These are phyloP conservation scores for Lanistes nyassanus DNA, from an alignment of 1,140 invertebrate species.

Conservation along the genomic window DNA sequence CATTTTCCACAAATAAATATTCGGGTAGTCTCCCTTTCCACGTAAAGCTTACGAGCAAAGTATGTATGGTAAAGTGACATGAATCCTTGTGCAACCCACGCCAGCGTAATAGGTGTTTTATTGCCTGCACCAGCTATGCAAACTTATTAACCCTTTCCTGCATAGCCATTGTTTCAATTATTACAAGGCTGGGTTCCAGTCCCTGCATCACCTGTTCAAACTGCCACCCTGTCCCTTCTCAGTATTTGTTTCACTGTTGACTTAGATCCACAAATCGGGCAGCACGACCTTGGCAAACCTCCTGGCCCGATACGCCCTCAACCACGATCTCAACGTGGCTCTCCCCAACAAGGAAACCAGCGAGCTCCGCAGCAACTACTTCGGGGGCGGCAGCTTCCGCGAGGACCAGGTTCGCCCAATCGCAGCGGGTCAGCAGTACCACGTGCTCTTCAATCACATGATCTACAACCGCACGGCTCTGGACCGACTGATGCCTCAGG, in stretches of 20 bases:
- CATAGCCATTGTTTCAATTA: too few relatives aligned
- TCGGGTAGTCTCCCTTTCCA: too few relatives aligned
- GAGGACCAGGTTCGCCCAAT: slow-evolving; percentile 17
- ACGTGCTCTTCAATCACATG: slow-evolving; percentile 39
- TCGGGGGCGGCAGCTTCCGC: not conserved
- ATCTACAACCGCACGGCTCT: slow-evolving; percentile 37
- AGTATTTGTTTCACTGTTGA: not conserved
- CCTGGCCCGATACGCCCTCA: slow-evolving; percentile 20
- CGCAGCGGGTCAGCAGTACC: slow-evolving; percentile 8
- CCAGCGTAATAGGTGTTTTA: too few relatives aligned
- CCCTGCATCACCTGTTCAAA: too few relatives aligned
- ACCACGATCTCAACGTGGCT: slow-evolving; percentile 20
- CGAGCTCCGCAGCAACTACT: not conserved
- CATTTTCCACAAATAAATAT: too few relatives aligned
- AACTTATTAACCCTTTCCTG: too few relatives aligned
- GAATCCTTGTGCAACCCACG: too few relatives aligned
- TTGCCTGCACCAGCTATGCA: too few relatives aligned
- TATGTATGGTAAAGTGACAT: too few relatives aligned
- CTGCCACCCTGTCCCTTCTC: too few relatives aligned
- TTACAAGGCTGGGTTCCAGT: too few relatives aligned
- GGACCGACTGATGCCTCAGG: slow-evolving; percentile 27
- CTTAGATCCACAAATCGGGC: slow-evolving; percentile 28
- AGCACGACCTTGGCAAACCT: slow-evolving; percentile 28
- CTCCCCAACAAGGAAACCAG: slow-evolving; percentile 20
- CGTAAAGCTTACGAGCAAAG: too few relatives aligned